Base-by-base conservation (phyloP, 1,140 invertebrate species). In the Cotesia vestalis region DNA sequence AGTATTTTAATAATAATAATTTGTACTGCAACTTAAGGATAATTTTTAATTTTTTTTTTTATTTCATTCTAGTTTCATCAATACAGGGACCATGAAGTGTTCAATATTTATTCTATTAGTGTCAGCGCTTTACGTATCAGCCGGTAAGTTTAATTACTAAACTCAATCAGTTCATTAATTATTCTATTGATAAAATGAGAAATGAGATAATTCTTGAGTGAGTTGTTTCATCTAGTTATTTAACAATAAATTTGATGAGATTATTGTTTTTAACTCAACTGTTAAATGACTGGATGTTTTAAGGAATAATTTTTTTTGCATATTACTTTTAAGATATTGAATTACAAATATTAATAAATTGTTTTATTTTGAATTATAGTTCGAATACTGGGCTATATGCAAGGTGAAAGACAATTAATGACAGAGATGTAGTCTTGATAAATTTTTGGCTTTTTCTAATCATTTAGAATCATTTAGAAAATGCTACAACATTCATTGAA, bases 111-210 rank as follows among this genome's bases (percentile, higher is more conserved):
- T 85, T 62, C 66, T 84, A 57, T 77, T 77, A 69, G 78, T 76
- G 51, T 69, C 83, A 66, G 73, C 81, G 60, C 73, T 83, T 27
- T 78, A 80, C 17, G 76, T 76, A 67, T 80, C 78, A 63, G 84
- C 83, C 64, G 82, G 85, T 86, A 73, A 85, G 84, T 84, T 73
- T 63, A 68, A 69, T 34, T 66, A 4, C 12, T n/a, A 62, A 38
- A 59, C 27, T 55, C 53, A 55, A 55, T 55, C 5, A 55, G 12
- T 55, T 55, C 36, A 53, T 76, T 6, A 46, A 40, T 35, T 17
- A 35, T 17, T 36, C 40, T 59, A 60, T 11, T 63, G 6, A 46
- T 17, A 52, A n/a, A 55, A 34, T 55, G 2, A 55, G n/a, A 55
- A 34, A 67, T 35, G 46, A 55, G 12, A 35, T 35, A 12, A 51